These are phyloP conservation scores for Zeugodacus cucurbitae DNA, from an alignment of 1,140 invertebrate species.

Conservation along the genomic window DNA sequence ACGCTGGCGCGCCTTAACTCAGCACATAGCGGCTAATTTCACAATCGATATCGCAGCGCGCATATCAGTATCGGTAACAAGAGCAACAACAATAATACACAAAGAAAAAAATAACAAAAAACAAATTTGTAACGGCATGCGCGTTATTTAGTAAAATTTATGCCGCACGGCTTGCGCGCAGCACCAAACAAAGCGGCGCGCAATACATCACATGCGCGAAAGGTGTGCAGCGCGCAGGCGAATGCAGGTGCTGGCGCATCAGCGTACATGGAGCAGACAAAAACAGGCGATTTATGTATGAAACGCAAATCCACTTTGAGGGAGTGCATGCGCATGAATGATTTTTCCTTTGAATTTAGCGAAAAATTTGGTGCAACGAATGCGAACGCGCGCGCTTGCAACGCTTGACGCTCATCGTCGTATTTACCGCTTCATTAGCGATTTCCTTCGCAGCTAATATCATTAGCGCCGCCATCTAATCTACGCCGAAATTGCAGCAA, in stretches of 20 bases:
- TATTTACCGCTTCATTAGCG: constrained; percentile 34
- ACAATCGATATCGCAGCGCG: background rate
- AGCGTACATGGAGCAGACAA: no score
- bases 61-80: constrained; percentile 30
- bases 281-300: no score
- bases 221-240: background rate
- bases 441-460: constrained; percentile 15
- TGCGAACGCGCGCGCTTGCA: background rate
- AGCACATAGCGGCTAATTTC: background rate
- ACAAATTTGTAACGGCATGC: background rate
- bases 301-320: no score
- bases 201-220: background rate
- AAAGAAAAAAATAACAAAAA: background rate
- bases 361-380: constrained; percentile 5
- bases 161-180: background rate
- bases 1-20: background rate
- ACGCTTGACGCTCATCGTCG: background rate
- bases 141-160: constrained; percentile 12
- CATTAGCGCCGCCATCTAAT: background rate
- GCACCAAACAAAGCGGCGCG: background rate
- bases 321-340: background rate
- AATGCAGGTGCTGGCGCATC: background rate
- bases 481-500: background rate
- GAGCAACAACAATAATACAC: background rate
- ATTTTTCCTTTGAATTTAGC: background rate